Conservation (phyloP, 2,888 invertebrate species). For the Pseudococcus longispinus region DNA sequence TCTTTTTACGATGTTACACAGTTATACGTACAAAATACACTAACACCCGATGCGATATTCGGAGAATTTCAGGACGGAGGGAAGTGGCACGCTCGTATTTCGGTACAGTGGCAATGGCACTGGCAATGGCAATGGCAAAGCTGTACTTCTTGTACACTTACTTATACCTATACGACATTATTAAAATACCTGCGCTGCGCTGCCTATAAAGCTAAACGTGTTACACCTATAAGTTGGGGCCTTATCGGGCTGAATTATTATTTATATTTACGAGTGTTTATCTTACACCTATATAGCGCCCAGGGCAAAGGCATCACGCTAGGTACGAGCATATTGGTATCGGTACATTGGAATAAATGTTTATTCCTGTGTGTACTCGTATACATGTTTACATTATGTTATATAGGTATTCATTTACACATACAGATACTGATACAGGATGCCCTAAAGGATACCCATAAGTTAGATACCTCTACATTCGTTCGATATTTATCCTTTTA, state of each 20-base stretch:
- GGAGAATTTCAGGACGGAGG: neutral
- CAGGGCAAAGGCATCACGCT: neutral
- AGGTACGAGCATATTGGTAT: neutral
- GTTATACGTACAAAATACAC: neutral
- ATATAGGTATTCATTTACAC: too few species aligned
- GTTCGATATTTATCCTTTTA: too few species aligned
- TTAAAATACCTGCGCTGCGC: neutral
- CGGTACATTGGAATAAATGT: neutral
- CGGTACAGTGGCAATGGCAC: neutral
- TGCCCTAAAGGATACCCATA: neutral
- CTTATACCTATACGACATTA: neutral
- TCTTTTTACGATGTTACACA: neutral
- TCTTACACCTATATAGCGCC: neutral
- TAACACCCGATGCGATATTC: neutral
- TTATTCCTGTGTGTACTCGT: neutral
- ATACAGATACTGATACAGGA: too few species aligned
- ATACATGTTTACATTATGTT: neutral
- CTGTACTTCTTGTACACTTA: too few species aligned
- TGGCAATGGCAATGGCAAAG: neutral
- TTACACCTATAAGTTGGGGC: neutral
- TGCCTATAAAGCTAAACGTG: neutral
- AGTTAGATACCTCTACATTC: too few species aligned
- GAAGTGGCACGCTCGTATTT: neutral
- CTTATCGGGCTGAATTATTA: neutral
- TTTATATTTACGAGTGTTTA: neutral